Base-by-base conservation (phyloP, 2,888 invertebrate species). In the Melanostoma scalare region DNA sequence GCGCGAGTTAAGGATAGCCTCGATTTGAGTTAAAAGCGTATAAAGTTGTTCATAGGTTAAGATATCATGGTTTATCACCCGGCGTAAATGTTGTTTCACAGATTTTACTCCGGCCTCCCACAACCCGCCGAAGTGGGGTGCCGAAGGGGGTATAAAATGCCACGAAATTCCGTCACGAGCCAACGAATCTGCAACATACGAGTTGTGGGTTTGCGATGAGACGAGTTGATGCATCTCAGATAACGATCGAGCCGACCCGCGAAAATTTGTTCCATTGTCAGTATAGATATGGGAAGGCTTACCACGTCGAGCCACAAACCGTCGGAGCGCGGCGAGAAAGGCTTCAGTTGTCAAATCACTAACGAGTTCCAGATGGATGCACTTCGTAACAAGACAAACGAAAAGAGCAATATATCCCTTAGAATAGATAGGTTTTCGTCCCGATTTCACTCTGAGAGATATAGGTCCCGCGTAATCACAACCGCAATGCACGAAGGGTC, bases 91-190 rank as follows among this genome's bases (percentile, higher is more conserved):
- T 9, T 68, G 42, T 31, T 77, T 65, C 2, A 72, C 55, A 30
- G 63, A 71, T 44, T 63, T 55, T 30, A 76, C 72, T 2, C 75
- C 75, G 6, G 82, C 78, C 61, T 85, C 80, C 80, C 76, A 80
- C 46, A 71, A 63, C 6, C 77, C 77, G 35, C 80, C 81, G 53
- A 80, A 82, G 40, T 84, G 74, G 10, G 79, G 82, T 6, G 82
- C 63, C 1, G 63, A 75, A 4, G 82, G 76, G 2, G 84, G 79
- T 9, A 68, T 85, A 10, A 85, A 85, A 38, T 85, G 79, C 73
- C 76, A 82, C 10, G 50, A 42, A 40, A 81, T 67, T 4, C 56
- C 60, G 10, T 71, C 69, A 9, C 60, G 50, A 10, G 84, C 78
- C n/a, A 78, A 46, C 4, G 67, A 63, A 31, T 61, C 67, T 6